Percentiles rank a stretch among this genome's conserved stretches.
Evolutionary conservation across 2,888 invertebrate species (phyloP).

Genomic region (Lordiphosa fenestrarum): DNA sequence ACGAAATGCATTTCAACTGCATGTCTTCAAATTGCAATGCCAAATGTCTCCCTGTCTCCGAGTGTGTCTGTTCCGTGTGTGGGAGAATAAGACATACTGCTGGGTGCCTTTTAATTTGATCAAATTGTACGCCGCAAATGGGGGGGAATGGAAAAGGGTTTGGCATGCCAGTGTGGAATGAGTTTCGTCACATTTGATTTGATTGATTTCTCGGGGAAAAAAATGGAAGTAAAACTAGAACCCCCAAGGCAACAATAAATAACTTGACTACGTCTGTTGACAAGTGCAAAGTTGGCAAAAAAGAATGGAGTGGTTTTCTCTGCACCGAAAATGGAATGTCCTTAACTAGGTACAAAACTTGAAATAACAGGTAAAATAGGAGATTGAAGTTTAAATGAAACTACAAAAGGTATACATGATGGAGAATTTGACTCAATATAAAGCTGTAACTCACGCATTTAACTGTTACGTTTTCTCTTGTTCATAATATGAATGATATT

Average conservation of each 20-base stretch:
- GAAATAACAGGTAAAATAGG: too few species aligned
- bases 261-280: constrained; percentile 69
- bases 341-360: neutral
- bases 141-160: neutral
- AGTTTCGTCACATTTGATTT: constrained; percentile 35
- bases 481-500: too few species aligned
- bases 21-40: constrained; percentile 69
- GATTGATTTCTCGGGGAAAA: constrained; percentile 44
- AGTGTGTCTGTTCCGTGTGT: constrained; percentile 19
- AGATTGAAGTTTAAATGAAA: too few species aligned
- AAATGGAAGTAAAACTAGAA: constrained; percentile 29
- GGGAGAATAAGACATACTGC: constrained; percentile 37
- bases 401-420: too few species aligned
- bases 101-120: constrained; percentile 70
- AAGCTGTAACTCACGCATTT: too few species aligned
- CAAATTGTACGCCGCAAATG: constrained; percentile 36
- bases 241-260: constrained; percentile 69
- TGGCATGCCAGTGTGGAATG: neutral
- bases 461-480: too few species aligned
- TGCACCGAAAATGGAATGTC: neutral
- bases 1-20: constrained; percentile 72
- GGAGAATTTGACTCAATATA: too few species aligned
- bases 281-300: constrained; percentile 53
- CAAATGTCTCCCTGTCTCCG: constrained; percentile 43
- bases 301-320: neutral